Conservation (phyloP, 2,113 vertebrate genomes). For the Clinocottus analis region DNA sequence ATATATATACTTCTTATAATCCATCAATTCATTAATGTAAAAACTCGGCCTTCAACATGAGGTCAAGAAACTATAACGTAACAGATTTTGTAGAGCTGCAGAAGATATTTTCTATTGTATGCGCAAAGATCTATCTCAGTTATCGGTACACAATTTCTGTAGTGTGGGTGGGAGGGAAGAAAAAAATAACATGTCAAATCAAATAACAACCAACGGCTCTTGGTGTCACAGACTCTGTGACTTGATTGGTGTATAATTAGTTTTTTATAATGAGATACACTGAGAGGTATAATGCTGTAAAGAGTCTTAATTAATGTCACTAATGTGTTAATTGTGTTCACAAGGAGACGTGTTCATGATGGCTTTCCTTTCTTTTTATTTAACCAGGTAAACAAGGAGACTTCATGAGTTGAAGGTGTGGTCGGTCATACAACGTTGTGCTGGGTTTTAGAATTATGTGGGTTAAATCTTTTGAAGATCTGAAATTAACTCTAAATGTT, state of each 20-base stretch:
- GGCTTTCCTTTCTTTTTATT: slow-evolving; percentile 1
- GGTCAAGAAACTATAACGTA: slow-evolving; percentile 16
- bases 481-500: neutral
- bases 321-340: slow-evolving; percentile 14
- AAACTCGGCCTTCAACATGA: slow-evolving; percentile 14
- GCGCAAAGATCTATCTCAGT: slow-evolving; percentile 34
- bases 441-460: neutral
- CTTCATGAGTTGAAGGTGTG: neutral
- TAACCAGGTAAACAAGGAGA: neutral
- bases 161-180: neutral
- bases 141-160: slow-evolving; percentile 12
- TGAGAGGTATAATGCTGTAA: slow-evolving; percentile 47
- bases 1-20: slow-evolving; percentile 31
- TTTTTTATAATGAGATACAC: slow-evolving; percentile 2
- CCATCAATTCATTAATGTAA: slow-evolving; percentile 35
- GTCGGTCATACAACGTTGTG: neutral
- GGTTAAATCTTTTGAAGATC: neutral
- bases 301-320: slow-evolving; percentile 44
- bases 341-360: neutral
- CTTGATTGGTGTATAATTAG: slow-evolving; percentile 31
- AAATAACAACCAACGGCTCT: slow-evolving; percentile 27
- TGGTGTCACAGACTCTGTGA: slow-evolving; percentile 18
- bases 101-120: slow-evolving; percentile 55
- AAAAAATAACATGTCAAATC: slow-evolving; percentile 2
- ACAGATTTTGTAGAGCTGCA: slow-evolving; percentile 42